These are phyloP conservation scores for Drosophila pandora DNA, from an alignment of 1,140 invertebrate species.

Conservation along the genomic window DNA sequence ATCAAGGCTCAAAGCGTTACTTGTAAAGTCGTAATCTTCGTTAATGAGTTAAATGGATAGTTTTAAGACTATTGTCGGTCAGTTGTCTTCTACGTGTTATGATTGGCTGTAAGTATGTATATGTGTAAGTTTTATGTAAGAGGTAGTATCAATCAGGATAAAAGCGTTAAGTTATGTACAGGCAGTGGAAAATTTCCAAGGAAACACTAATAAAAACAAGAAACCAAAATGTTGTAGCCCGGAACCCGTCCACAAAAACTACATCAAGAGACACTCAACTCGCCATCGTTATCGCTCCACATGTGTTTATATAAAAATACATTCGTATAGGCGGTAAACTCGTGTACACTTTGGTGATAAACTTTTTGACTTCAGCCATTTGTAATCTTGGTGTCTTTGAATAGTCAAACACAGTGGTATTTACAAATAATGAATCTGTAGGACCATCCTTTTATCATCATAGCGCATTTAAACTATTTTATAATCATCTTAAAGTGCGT, in stretches of 20 bases:
- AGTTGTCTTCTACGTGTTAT: slow-evolving; percentile 17
- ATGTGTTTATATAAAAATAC: neutral
- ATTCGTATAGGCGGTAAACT: neutral
- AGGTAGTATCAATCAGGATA: slow-evolving; percentile 13
- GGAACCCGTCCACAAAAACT: slow-evolving; percentile 27
- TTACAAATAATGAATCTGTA: slow-evolving; percentile 2
- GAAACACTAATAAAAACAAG: neutral
- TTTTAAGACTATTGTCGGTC: slow-evolving; percentile 28
- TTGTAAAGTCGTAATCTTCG: neutral
- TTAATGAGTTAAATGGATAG: neutral
- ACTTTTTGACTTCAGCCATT: slow-evolving; percentile 65
- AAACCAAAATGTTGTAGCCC: neutral
- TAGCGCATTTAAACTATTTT: no score
- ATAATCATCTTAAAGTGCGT: neutral
- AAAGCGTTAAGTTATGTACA: slow-evolving; percentile 12
- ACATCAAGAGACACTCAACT: neutral
- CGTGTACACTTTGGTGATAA: slow-evolving; percentile 45
- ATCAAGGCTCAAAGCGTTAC: slow-evolving; percentile 14
- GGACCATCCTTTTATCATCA: neutral
- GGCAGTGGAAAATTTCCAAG: slow-evolving; percentile 11
- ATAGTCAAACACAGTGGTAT: slow-evolving; percentile 30
- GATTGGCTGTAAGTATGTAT: slow-evolving; percentile 11
- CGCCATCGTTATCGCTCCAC: slow-evolving; percentile 18
- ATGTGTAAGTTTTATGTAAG: slow-evolving; percentile 12
- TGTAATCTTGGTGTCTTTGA: slow-evolving; percentile 12